phyloP scores from a whole-genome alignment of 2,113 vertebrate genomes.

The Scartelaos histophorus region DNA sequence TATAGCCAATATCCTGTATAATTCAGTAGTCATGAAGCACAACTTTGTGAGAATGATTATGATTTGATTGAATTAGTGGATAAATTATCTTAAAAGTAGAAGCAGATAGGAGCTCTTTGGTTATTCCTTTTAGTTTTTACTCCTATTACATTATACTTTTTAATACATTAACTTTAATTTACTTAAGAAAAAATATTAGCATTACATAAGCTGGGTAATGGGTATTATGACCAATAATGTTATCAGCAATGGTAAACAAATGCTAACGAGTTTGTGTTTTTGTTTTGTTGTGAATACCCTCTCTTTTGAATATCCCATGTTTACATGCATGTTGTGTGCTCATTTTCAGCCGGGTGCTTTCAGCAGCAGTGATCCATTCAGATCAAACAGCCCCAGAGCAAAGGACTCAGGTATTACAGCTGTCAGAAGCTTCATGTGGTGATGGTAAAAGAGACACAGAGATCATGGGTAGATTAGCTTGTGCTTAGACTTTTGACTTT shows the following conservation, averaged over 20 bases:
- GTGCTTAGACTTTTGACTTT: not conserved
- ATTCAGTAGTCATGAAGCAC: no score
- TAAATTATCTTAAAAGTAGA: no score
- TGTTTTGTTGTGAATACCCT: constrained; percentile 5
- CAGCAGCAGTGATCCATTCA: constrained; percentile 81
- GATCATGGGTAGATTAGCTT: constrained; percentile 3
- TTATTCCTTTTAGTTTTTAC: no score
- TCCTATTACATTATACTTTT: no score
- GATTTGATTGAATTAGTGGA: no score
- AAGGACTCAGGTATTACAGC: constrained; percentile 84
- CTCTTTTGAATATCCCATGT: constrained; percentile 1
- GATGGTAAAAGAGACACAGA: not conserved
- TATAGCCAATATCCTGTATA: no score
- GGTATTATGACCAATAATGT: not conserved
- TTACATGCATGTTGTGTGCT: constrained; percentile 4
- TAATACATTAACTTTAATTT: not conserved
- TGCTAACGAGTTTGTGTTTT: not conserved
- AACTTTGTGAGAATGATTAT: no score
- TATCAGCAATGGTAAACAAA: not conserved
- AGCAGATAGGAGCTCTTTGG: no score
- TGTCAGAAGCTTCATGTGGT: not conserved
- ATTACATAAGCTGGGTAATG: not conserved
- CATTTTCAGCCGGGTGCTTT: constrained; percentile 82
- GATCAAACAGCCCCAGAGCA: constrained; percentile 78
- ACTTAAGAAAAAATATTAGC: not conserved